Evolutionary conservation across 2,888 invertebrate species (phyloP).

Genomic region (Hirtodrosophila duncani): DNA sequence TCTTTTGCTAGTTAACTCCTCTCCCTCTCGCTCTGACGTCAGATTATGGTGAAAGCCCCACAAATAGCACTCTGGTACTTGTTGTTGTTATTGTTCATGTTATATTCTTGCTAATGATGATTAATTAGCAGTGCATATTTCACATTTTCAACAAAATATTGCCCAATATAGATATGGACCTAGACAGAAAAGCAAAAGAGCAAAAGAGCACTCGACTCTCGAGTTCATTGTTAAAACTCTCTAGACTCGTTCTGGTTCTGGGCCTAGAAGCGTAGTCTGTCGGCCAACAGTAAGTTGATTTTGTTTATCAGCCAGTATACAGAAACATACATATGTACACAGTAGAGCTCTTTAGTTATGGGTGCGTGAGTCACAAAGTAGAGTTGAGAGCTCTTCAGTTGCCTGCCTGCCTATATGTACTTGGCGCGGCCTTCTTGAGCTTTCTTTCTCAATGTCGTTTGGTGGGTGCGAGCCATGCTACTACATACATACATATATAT

Average conservation of each 20-base stretch:
- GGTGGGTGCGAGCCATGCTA: neutral
- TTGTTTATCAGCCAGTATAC: conserved; percentile 50
- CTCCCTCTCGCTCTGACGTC: conserved; percentile 4
- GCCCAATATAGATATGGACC: conserved; percentile 26
- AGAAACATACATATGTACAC: conserved; percentile 29
- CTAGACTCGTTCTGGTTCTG: neutral
- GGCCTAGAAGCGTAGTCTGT: conserved; percentile 15
- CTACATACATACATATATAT: no score
- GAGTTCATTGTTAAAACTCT: conserved; percentile 1
- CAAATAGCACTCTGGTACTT: no score
- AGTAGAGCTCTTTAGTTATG: conserved; percentile 24
- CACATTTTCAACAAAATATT: conserved; percentile 40
- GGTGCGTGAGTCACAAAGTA: conserved; percentile 7
- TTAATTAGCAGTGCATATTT: conserved; percentile 50
- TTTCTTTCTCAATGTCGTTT: conserved; percentile 1
- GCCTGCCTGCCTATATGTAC: conserved; percentile 8
- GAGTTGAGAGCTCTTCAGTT: conserved; percentile 2
- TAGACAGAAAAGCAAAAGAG: no score
- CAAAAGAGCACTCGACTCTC: no score
- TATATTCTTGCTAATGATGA: conserved; percentile 41
- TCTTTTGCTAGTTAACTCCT: neutral
- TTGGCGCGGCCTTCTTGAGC: conserved; percentile 17
- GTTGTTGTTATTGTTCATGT: conserved; percentile 13
- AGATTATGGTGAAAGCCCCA: conserved; percentile 6
- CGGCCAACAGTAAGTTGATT: conserved; percentile 47